phyloP scores from a whole-genome alignment of 2,797 vertebrate genomes.

The Eospalax fontanierii region DNA sequence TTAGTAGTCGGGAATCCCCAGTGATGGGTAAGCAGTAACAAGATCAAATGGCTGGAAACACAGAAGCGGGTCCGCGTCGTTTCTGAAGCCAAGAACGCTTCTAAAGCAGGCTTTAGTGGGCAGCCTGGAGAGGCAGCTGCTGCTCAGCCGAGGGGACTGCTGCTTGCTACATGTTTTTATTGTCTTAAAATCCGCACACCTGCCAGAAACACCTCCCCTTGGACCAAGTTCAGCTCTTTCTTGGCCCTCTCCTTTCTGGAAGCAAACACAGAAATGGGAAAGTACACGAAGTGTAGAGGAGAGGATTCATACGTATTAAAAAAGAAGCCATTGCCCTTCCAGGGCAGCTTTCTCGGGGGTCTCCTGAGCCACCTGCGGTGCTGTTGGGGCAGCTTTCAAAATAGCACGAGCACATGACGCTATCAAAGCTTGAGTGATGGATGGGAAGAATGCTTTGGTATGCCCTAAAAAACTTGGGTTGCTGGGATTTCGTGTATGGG shows the following conservation, averaged over 20 bases:
- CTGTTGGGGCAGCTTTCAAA: slow-evolving; percentile 68
- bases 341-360: slow-evolving; percentile 2
- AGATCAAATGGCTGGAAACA: slow-evolving; percentile 82
- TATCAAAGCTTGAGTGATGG: not conserved
- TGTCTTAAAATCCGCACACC: slow-evolving; percentile 81
- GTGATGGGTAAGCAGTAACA: slow-evolving; percentile 75
- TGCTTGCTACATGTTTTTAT: slow-evolving; percentile 87
- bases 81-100: slow-evolving; percentile 79
- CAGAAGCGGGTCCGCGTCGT: slow-evolving; percentile 71
- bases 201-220: slow-evolving; percentile 88
- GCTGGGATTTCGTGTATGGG: not conserved
- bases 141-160: slow-evolving; percentile 81
- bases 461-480: not conserved
- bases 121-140: slow-evolving; percentile 79
- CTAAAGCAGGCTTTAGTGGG: slow-evolving; percentile 81
- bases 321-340: slow-evolving; percentile 63
- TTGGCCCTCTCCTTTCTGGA: slow-evolving; percentile 83
- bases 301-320: slow-evolving; percentile 76
- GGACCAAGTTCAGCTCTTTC: slow-evolving; percentile 83
- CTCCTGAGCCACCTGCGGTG: slow-evolving; percentile 13
- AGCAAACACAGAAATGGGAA: slow-evolving; percentile 73
- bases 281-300: slow-evolving; percentile 71
- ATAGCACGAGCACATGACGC: not conserved
- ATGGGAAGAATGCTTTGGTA: not conserved
- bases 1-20: slow-evolving; percentile 79